Base-by-base conservation (phyloP, 2,797 vertebrate genomes). In the Brachyalestes nurse region DNA sequence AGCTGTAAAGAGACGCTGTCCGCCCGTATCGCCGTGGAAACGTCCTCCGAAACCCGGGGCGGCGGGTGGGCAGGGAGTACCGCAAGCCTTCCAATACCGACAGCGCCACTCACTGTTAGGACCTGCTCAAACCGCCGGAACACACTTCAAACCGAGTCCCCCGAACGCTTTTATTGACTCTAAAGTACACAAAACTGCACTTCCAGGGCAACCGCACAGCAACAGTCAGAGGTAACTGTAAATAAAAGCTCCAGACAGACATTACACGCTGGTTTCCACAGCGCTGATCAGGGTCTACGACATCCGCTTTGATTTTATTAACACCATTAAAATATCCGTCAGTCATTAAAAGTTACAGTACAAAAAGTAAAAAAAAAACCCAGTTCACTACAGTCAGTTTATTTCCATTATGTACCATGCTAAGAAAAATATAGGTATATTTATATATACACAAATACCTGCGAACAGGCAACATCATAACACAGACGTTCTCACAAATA, bases 1-100 rank as follows among this genome's bases (percentile, higher is more conserved):
- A 58, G 93, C 95, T 94, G 92, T 94, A 95, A 93, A 95, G 93
- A 95, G 93, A 90, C 93, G 93, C 91, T 89, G 21, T 61, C 71
- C 23, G 86, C 23, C 47, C 28, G 19, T 23, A 42, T 77, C n/a
- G 38, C 17, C 49, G 70, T 0, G 14, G 17, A 7, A 51, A 25
- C 40, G 38, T 58, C 38, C n/a, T 13, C n/a, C 25, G 21, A 17
- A 64, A 58, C 71, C 40, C 1, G 2, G 21, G 40, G 70, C 38
- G n/a, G 79, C 90, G 88, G 87, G 87, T 82, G 88, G 83, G 90
- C 81, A 86, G 89, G 88, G 89, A 93, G 89, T 87, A 88, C 88
- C 88, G 91, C 88, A 90, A 2, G 89, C 89, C 88, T 74, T 82
- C 34, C 42, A 12, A 28, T 61, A 28, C 16, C 51, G 51, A 4